Evolutionary conservation across 2,113 vertebrate species (phyloP).

Genomic region (Chiloscyllium plagiosum): DNA sequence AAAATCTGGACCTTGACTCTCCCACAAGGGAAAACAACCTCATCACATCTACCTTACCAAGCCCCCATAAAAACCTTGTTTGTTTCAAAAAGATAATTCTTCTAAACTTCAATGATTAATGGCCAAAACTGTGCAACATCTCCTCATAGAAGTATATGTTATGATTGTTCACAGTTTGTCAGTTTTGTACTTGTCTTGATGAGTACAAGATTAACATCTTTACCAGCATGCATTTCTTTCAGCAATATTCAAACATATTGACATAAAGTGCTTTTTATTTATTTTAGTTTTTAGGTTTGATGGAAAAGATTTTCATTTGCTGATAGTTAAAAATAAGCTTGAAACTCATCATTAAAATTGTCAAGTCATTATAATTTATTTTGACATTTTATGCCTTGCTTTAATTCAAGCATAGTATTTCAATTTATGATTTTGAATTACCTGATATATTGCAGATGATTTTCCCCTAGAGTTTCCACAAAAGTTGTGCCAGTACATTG

Average conservation of each 20-base stretch:
- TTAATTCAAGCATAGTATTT: constrained; percentile 9
- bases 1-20: too few species aligned
- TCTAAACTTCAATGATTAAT: too few species aligned
- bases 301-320: background rate
- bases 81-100: too few species aligned
- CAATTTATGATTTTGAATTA: background rate
- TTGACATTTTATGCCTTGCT: background rate
- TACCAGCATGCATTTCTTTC: background rate
- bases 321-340: background rate
- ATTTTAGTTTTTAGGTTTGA: background rate
- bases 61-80: too few species aligned
- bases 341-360: background rate
- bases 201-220: background rate
- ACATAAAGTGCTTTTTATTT: background rate
- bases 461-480: background rate
- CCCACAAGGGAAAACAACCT: too few species aligned
- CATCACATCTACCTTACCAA: too few species aligned
- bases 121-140: too few species aligned
- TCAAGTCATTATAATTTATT: background rate
- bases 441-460: constrained; percentile 6
- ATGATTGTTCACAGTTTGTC: background rate
- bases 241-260: background rate
- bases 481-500: background rate
- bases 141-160: background rate
- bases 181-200: background rate